Evolutionary conservation across 2,797 vertebrate species (phyloP), one percentile per base, ranked within the genome.

Genomic region (Notamacropus eugenii): DNA sequence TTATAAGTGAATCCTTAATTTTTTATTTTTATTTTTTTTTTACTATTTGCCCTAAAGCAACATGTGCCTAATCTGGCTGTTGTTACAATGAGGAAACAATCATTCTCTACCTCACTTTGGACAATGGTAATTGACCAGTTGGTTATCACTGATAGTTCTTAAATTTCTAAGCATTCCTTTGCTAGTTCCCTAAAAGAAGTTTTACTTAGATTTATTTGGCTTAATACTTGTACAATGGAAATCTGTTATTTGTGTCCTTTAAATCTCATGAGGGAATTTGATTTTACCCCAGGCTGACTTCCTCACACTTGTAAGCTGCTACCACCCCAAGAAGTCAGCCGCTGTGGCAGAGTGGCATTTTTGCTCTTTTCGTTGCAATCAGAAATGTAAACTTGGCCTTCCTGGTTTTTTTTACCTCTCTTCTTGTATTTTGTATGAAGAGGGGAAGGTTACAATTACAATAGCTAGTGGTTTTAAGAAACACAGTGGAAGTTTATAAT

Each of bases 1-100:
- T 24, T 24, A 14, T 87, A 87, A 87, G 22, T 55, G 31, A 95
- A 93, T 93, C 50, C 46, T 93, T 95, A 82, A 55, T 94, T 62
- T 95, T 96, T 92, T 94, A 92, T 92, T 52, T 52, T 93, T 95
- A 82, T 55, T 94, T 62, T 95, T 62, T 95, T 94, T 92, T 92
- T 92, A 96, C 94, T n/a, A 93, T 74, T 55, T 93, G 52, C 94
- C n/a, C 55, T 94, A 58, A 94, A 55, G 82, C 94, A 62, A 93
- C 92, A 13, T 54, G 31, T 96, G 94, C 12, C 74, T 94, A 93
- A 92, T 96, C 95, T 94, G 90, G 29, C 90, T n/a, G 34, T 95
- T 67, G 59, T 67, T 14, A 40, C 95, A 59, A 95, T 82, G 94
- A 90, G 90, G 93, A 95, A 90, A 55, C 58, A 96, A 52, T 96